Percentiles rank a stretch among this genome's conserved stretches.
Conservation (phyloP, 2,888 invertebrate genomes). For the Orthosia incerta region DNA sequence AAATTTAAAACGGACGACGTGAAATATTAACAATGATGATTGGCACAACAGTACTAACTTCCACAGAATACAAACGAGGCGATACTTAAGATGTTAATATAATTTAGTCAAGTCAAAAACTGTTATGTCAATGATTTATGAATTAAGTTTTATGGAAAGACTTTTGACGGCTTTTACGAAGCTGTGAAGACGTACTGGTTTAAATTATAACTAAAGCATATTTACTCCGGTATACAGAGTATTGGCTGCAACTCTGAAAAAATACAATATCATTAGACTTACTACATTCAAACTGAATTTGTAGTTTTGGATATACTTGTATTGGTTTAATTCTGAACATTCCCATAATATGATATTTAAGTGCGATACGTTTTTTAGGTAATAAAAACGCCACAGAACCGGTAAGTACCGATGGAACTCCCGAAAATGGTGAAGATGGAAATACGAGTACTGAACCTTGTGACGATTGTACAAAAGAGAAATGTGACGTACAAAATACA, state of each 20-base stretch:
- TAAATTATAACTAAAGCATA: neutral
- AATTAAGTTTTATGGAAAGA: neutral
- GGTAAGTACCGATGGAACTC: neutral
- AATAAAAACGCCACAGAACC: neutral
- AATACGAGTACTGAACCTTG: neutral
- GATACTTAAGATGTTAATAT: constrained; percentile 11
- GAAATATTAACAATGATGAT: neutral
- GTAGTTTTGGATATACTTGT: neutral
- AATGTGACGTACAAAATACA: constrained; percentile 1
- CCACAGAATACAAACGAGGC: neutral
- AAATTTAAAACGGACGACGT: neutral
- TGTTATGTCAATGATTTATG: neutral
- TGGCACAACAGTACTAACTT: neutral
- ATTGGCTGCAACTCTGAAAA: neutral
- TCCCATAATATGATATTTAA: neutral
- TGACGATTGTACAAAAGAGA: constrained; percentile 15
- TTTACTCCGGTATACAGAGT: neutral
- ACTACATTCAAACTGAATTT: neutral
- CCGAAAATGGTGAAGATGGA: constrained; percentile 5
- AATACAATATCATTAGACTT: neutral
- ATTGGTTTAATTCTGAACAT: neutral
- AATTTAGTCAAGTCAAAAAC: constrained; percentile 6
- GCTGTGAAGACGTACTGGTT: no score
- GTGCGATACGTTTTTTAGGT: constrained; percentile 13
- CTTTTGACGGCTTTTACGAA: no score